A percentile compares a stretch with the other conserved stretches of the same genome.
phyloP scores from a whole-genome alignment of 2,888 invertebrate species.

The Tetheella fluctuosa region DNA sequence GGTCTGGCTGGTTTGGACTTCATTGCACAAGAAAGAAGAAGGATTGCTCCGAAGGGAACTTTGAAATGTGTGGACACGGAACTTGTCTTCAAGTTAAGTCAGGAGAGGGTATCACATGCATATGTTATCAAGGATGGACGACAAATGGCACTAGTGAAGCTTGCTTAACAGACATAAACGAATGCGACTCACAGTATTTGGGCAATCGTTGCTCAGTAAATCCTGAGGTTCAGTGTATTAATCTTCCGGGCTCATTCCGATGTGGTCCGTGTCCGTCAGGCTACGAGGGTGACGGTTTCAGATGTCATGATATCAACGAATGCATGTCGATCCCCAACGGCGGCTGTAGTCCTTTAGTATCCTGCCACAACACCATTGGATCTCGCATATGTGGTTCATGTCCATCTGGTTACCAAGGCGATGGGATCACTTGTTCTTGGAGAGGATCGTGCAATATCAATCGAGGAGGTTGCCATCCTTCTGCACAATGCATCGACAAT shows the following conservation, averaged over 20 bases:
- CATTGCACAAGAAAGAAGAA: conserved; percentile 91
- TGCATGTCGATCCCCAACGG: conserved; percentile 93
- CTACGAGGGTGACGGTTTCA: conserved; percentile 93
- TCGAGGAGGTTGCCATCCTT: conserved; percentile 93
- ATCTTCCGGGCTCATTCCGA: conserved; percentile 93
- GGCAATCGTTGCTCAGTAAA: conserved; percentile 90
- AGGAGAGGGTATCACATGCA: conserved; percentile 88
- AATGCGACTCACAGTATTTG: conserved; percentile 87
- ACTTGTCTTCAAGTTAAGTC: conserved; percentile 88
- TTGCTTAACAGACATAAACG: conserved; percentile 94
- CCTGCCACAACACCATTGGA: conserved; percentile 95
- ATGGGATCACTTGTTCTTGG: conserved; percentile 90
- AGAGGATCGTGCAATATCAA: conserved; percentile 88
- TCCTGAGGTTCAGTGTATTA: conserved; percentile 93
- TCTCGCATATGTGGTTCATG: conserved; percentile 94
- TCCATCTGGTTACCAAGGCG: conserved; percentile 93
- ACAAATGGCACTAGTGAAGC: conserved; percentile 87
- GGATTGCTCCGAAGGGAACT: conserved; percentile 88
- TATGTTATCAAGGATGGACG: conserved; percentile 96
- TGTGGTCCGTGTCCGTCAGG: conserved; percentile 96
- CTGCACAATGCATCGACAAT: conserved; percentile 90
- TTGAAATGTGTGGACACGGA: conserved; percentile 95
- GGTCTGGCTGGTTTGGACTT: conserved; percentile 91
- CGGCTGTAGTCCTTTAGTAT: conserved; percentile 94
- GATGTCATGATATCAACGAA: conserved; percentile 95